A percentile compares a stretch with the other conserved stretches of the same genome.
These are phyloP conservation scores for Vipera latastei DNA, from an alignment of 2,797 vertebrate species.

Conservation along the genomic window DNA sequence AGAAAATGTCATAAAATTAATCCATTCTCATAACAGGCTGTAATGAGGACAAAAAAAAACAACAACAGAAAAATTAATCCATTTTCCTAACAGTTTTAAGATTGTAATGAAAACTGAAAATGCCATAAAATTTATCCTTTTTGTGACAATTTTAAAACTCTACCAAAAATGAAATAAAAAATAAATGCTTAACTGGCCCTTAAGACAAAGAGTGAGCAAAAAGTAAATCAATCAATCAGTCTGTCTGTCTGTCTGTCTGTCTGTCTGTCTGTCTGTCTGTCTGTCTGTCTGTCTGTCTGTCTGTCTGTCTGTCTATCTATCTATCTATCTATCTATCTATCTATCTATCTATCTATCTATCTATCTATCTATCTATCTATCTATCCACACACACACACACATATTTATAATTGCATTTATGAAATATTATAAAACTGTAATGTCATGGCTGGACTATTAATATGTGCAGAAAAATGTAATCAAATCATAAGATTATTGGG, in stretches of 20 bases:
- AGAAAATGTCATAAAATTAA: constrained; percentile 78
- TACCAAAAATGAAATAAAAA: constrained; percentile 39
- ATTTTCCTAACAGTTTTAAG: constrained; percentile 71
- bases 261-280: not conserved
- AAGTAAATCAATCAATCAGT: constrained; percentile 7
- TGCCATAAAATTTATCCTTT: constrained; percentile 71
- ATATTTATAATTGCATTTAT: constrained; percentile 31
- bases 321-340: not conserved
- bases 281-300: no score
- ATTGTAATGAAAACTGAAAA: constrained; percentile 73
- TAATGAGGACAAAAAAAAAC: constrained; percentile 72
- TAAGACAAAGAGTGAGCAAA: constrained; percentile 55
- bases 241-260: no score
- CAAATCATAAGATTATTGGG: constrained; percentile 37
- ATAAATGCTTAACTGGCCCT: constrained; percentile 62
- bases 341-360: not conserved
- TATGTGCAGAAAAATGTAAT: constrained; percentile 30
- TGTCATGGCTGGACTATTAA: constrained; percentile 2
- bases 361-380: no score
- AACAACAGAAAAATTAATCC: constrained; percentile 72
- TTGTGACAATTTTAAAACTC: constrained; percentile 69
- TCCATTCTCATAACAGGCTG: constrained; percentile 71
- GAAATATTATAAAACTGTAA: constrained; percentile 31
- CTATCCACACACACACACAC: no score
- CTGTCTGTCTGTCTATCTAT: no score